Percentiles rank a stretch among this genome's conserved stretches.
Evolutionary conservation across 2,888 invertebrate species (phyloP).

Genomic region (Euproctis similis): DNA sequence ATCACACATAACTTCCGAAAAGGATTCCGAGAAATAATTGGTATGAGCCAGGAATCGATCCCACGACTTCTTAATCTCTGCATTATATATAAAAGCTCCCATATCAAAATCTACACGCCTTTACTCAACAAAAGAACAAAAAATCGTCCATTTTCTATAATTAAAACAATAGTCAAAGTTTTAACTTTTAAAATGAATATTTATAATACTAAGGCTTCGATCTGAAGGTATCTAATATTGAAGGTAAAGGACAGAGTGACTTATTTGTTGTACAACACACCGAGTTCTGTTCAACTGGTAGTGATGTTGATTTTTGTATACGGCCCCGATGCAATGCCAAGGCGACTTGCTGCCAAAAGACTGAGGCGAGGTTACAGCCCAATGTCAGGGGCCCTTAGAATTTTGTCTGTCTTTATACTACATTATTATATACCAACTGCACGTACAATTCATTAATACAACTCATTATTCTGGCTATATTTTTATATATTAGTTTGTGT

Average conservation of each 20-base stretch:
- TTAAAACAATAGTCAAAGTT: conserved; percentile 29
- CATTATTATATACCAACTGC: conserved; percentile 26
- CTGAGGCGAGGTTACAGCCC: conserved; percentile 54
- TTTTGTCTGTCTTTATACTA: conserved; percentile 44
- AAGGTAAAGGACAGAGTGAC: conserved; percentile 23
- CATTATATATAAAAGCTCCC: too few relatives aligned
- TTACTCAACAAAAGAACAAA: too few relatives aligned
- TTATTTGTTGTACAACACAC: conserved; percentile 18
- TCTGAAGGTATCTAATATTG: conserved; percentile 9
- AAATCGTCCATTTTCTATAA: conserved; percentile 33
- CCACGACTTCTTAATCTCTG: too few relatives aligned
- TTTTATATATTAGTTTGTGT: too few relatives aligned
- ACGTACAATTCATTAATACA: too few relatives aligned
- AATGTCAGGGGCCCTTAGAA: conserved; percentile 72
- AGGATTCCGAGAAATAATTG: too few relatives aligned
- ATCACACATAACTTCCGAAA: too few relatives aligned
- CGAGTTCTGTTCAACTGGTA: conserved; percentile 47
- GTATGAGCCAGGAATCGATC: too few relatives aligned
- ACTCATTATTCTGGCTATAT: too few relatives aligned
- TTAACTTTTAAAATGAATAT: conserved; percentile 19
- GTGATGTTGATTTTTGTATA: conserved; percentile 39
- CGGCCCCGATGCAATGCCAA: conserved; percentile 67
- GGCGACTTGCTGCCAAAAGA: conserved; percentile 70
- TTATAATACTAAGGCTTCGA: conserved; percentile 24
- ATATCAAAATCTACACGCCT: too few relatives aligned